Evolutionary conservation across 2,888 invertebrate species (phyloP), one percentile per base, ranked within the genome.

Genomic region (Julus scanicus): DNA sequence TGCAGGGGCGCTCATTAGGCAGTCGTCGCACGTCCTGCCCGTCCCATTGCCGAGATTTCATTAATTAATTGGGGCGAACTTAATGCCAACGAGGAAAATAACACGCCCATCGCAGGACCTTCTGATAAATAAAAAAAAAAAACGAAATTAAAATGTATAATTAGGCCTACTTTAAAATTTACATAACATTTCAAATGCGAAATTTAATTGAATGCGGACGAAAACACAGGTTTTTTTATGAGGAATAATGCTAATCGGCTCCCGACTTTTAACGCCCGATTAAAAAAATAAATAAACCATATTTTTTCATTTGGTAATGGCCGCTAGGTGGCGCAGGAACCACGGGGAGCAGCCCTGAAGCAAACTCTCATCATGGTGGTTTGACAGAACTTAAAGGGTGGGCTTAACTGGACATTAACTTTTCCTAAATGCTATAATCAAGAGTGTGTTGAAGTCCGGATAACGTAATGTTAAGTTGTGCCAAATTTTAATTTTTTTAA

Each of bases 1-100:
- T 63, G 63, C 63, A 63, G n/a, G 63, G 63, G 20, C 63, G 63
- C 63, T 63, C 63, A 63, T 63, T 63, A 63, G 63, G n/a, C 63
- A 63, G 63, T 63, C 63, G n/a, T 20, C 2, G n/a, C 63, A 63
- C 63, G 63, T 63, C 63, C 63, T 63, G 63, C 1, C 63, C 63
- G 63, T 63, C 20, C 63, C 63, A 63, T 63, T 63, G 63, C 63
- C 63, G 20, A 1, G 63, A n/a, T 63, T 63, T 63, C 17, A 63
- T 63, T 63, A 63, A 63, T 63, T 63, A 63, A 63, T 63, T 63
- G 63, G 63, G 63, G 63, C 63, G 63, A 63, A 57, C 17, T 57
- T 57, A 57, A 17, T 57, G 17, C 57, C 17, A 15, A 63, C 63
- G 53, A 63, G 63, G 63, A 63, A 63, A 63, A 63, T 20, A 63